A percentile compares a stretch with the other conserved stretches of the same genome.
Conservation (phyloP, 2,888 invertebrate species). For the Cephus sareptanus region DNA sequence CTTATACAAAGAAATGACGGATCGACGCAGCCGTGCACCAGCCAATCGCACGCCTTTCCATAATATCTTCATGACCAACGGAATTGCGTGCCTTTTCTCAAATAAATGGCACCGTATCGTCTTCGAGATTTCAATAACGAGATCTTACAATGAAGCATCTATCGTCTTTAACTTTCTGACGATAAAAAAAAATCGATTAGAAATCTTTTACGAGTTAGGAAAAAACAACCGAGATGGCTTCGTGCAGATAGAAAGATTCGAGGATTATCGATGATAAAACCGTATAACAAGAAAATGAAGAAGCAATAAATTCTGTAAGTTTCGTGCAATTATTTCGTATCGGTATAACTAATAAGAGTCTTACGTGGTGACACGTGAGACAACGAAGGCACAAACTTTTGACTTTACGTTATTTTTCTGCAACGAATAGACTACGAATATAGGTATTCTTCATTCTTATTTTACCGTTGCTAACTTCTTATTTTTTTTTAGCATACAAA, state of each 20-base stretch:
- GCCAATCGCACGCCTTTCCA: constrained; percentile 1
- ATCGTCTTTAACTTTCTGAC: neutral
- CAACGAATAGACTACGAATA: constrained; percentile 29
- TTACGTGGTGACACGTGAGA: neutral
- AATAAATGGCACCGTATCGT: neutral
- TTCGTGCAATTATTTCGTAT: neutral
- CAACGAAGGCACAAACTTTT: constrained; percentile 2
- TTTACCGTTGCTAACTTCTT: neutral
- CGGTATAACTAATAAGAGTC: neutral
- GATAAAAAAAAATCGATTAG: neutral
- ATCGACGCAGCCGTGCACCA: neutral
- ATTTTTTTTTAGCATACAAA: neutral
- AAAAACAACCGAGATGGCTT: neutral
- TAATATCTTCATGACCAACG: neutral
- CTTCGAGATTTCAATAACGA: neutral
- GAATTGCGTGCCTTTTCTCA: constrained; percentile 1
- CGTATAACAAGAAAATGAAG: neutral
- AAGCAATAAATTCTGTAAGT: neutral
- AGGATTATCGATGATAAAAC: neutral
- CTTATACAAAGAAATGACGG: neutral
- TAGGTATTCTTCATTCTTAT: neutral
- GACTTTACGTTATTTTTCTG: constrained; percentile 38
- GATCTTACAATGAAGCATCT: neutral
- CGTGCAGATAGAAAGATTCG: neutral
- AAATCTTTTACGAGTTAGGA: neutral